Percentiles rank a stretch among this genome's conserved stretches.
Conservation (phyloP, 1,140 invertebrate genomes). For the Acromyrmex heyeri region DNA sequence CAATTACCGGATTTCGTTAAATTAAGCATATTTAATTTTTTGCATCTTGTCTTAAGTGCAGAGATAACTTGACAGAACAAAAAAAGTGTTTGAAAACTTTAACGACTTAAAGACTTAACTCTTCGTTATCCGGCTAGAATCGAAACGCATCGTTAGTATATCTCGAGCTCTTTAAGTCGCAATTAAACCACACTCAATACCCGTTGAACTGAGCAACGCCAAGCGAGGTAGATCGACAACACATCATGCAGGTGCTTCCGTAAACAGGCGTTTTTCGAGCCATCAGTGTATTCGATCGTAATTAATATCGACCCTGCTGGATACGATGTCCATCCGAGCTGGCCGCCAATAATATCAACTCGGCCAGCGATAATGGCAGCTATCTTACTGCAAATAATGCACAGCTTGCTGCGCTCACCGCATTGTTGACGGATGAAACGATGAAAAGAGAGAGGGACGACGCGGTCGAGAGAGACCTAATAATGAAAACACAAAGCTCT, state of each 20-base stretch:
- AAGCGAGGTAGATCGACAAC: not conserved
- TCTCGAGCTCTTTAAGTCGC: not conserved
- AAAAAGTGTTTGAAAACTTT: not conserved
- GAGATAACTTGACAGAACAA: not conserved
- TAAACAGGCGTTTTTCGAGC: constrained; percentile 52
- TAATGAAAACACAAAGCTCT: constrained; percentile 60
- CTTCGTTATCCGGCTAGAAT: not conserved
- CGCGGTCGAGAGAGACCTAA: constrained; percentile 25
- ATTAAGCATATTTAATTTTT: not conserved
- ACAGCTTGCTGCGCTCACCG: constrained; percentile 27
- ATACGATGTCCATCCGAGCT: constrained; percentile 14
- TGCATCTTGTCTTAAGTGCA: not conserved
- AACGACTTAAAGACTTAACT: not conserved
- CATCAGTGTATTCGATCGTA: constrained; percentile 45
- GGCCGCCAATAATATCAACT: constrained; percentile 30
- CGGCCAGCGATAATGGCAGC: constrained; percentile 35
- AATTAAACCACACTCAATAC: constrained; percentile 41
- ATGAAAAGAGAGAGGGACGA: constrained; percentile 13
- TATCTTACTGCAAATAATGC: constrained; percentile 63
- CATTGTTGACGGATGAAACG: constrained; percentile 41
- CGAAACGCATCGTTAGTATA: not conserved
- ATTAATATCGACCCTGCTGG: constrained; percentile 38
- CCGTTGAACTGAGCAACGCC: not conserved
- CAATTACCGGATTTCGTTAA: not conserved
- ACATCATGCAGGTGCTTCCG: constrained; percentile 23